Base-by-base conservation (phyloP, 2,888 invertebrate species). In the Heliconius cydno region DNA sequence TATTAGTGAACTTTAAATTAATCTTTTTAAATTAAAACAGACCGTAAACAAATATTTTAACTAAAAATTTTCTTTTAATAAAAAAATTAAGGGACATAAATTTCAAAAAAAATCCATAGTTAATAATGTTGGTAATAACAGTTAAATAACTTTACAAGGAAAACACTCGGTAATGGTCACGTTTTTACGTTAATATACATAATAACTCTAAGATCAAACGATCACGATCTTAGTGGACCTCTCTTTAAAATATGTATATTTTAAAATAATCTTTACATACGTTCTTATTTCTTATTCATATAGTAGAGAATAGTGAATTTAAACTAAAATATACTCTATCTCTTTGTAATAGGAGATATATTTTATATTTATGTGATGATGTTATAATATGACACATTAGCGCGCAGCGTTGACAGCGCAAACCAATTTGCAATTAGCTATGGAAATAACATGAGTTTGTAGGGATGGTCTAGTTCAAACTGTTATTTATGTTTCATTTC, bases 371-470 rank as follows among this genome's bases (percentile, higher is more conserved):
- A 34, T 66, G 67, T 79, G 41, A 46, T 78, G 38, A 70, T 75
- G 77, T 75, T 80, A 82, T 85, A 90, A 92, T 93, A 93, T 93
- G 92, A 93, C 94, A 94, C 94, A 94, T 94, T 94, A 93, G 89
- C 93, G 91, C 89, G 87, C 88, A 86, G 89, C 89, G 92, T 91
- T 94, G 93, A 92, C 94, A 94, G 92, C 88, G 86, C 84, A 82
- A 87, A 88, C 89, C 92, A 93, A 94, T 94, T 95, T 94, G 88
- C 94, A 94, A 94, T 95, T 94, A 94, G 93, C 89, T 89, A 95
- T 92, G 94, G 94, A 92, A 91, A 93, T 92, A 92, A 89, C 89
- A 87, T 87, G 88, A 84, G 88, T 86, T 85, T 84, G 83, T 86
- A 87, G 88, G 79, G 86, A 82, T 85, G 86, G 84, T 41, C 57